Conservation (phyloP, 2,113 vertebrate species). For the Benitochromis conjunctus region DNA sequence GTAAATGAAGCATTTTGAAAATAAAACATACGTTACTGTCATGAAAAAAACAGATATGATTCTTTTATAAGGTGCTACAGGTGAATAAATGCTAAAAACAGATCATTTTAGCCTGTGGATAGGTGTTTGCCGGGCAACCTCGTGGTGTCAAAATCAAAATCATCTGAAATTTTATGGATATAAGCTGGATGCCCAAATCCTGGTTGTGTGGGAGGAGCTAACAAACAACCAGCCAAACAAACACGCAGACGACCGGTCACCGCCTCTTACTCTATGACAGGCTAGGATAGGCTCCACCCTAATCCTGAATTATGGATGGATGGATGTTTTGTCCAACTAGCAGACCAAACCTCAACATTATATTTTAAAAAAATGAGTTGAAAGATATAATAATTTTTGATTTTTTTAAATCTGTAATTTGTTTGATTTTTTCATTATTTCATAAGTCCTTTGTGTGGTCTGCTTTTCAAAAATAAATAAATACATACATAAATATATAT, state of each 20-base stretch:
- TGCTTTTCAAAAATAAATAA: too few species aligned
- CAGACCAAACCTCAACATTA: not conserved
- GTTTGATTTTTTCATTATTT: too few species aligned
- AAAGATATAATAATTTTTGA: too few species aligned
- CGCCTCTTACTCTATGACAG: not conserved
- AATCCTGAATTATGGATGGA: not conserved
- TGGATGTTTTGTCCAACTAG: not conserved
- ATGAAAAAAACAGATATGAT: not conserved
- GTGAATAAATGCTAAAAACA: not conserved
- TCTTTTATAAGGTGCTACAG: not conserved
- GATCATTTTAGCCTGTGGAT: not conserved
- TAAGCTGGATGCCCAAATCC: not conserved
- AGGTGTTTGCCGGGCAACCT: not conserved
- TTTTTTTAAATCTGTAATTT: too few species aligned
- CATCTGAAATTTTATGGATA: not conserved
- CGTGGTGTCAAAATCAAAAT: not conserved
- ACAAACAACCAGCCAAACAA: accelerated
- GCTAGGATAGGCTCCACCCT: not conserved
- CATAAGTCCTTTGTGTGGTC: too few species aligned
- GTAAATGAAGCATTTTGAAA: not conserved
- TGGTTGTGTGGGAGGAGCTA: not conserved
- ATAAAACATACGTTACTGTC: not conserved
- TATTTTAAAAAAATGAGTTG: too few species aligned
- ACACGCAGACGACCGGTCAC: not conserved
- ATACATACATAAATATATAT: too few species aligned